Evolutionary conservation across 2,797 vertebrate species (phyloP), one percentile per base, ranked within the genome.

Genomic region (Phrynocephalus vlangalii): DNA sequence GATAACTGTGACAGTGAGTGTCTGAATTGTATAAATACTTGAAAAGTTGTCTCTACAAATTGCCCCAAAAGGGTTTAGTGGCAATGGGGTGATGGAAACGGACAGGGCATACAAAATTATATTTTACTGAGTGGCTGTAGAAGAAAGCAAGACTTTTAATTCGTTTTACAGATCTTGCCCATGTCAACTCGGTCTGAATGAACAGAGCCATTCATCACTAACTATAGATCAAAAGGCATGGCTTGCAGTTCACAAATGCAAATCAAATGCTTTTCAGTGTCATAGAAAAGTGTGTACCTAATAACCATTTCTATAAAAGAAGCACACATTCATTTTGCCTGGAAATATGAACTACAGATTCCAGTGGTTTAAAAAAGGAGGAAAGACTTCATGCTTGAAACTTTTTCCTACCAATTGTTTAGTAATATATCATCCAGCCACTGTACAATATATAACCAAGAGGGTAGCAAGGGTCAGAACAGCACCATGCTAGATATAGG

Each of bases 11-110:
- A 56, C 9, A 56, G 52, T 75, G 71, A 48, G 63, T 75, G 33
- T 63, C 38, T 84, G 52, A 56, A 44, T 44, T 84, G 33, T 84
- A 24, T 83, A 70, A 56, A 72, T 30, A 73, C 22, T 83, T 72
- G 67, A 73, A 83, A 48, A 9, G 5, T 75, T 24, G 8, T 75
- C 30, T 76, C 24, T 30, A 30, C 26, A 30, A 6, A 50, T 38
- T 72, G 20, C 16, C 80, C 78, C 73, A 86, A 80, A 72, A 50
- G 20, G 9, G 13, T 56, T 56, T n/a, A 15, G 48, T 48, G 52
- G 75, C 6, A 28, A 66, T 75, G 38, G 8, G 33, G 5, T 48
- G 38, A 86, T 73, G n/a, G 68, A 63, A 87, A 82, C 75, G 60
- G 70, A 87, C 38, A 33, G 8, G 8, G 28, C 52, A 81, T 48